Base-by-base conservation (phyloP, 1,140 invertebrate genomes). In the Rhagoletis zephyria region DNA sequence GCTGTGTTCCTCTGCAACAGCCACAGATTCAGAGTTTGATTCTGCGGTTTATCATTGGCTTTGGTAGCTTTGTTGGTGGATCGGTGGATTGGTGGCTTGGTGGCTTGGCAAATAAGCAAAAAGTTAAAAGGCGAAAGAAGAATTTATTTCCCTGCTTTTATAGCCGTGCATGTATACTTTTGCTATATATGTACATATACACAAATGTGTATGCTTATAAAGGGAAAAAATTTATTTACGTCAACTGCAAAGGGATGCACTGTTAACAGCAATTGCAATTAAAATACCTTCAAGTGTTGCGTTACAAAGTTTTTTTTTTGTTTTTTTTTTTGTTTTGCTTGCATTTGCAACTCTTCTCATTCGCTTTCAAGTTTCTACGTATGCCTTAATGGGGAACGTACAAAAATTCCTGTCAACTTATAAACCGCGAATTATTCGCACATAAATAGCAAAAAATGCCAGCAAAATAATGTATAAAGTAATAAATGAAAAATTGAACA, bases 221-320 rank as follows among this genome's bases (percentile, higher is more conserved):
- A 30, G 30, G 30, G 51, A 56, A 56, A 56, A 2, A 56, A 56
- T 56, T 56, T 3, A 56, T 56, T 56, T 56, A 63, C 61, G 30
- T 30, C 30, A 30, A 19, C 70, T 77, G 16, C n/a, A 77, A 77
- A 56, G 42, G 48, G 74, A n/a, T 48, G 14, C 48, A 81, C n/a
- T 56, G 74, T 81, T 81, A 48, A 81, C 74, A 81, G 48, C 1
- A 59, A 51, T 56, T 56, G 74, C 48, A 81, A 81, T 81, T 81
- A 59, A 81, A 81, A 81, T 81, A 81, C 16, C 74, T 81, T 81
- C 74, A 56, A 51, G 74, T 81, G 74, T 56, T 59, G 74, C n/a
- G 74, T 45, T 81, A 81, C 74, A 81, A 81, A 56, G 74, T 56
- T 56, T 56, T 59, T 56, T n/a, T 9, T 10, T 16, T 12, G 1